phyloP scores from a whole-genome alignment of 1,140 invertebrate species.

The Aricia agestis region DNA sequence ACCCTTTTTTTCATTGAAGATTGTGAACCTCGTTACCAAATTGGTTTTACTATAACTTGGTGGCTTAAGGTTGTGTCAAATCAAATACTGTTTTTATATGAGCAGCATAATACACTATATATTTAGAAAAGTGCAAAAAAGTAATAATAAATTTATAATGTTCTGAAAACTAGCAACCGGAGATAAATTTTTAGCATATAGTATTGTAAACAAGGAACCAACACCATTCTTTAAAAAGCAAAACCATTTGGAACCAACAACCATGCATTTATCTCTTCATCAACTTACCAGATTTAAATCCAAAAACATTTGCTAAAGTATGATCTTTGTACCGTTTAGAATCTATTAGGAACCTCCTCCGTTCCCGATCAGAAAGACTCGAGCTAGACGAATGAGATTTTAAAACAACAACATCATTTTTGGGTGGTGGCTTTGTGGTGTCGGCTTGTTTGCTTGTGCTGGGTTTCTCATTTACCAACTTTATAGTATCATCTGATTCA shows the following conservation, averaged over 20 bases:
- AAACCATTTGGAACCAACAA: not conserved
- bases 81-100: no score
- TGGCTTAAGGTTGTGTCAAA: no score
- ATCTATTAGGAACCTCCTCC: constrained; percentile 21
- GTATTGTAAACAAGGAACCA: no score
- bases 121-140: no score
- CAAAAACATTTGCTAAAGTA: constrained; percentile 53
- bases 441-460: constrained; percentile 13
- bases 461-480: not conserved
- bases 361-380: constrained; percentile 17
- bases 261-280: constrained; percentile 1
- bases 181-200: no score
- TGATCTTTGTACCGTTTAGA: constrained; percentile 37
- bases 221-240: no score
- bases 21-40: no score
- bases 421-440: constrained; percentile 14
- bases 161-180: no score
- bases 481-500: constrained; percentile 27
- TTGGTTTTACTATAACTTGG: no score
- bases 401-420: constrained; percentile 39
- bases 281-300: constrained; percentile 60
- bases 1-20: no score
- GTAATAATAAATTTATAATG: no score
- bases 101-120: no score
- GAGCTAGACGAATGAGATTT: constrained; percentile 46